phyloP scores from a whole-genome alignment of 1,140 invertebrate genomes.

The Pseudomyrmex cubaensis region DNA sequence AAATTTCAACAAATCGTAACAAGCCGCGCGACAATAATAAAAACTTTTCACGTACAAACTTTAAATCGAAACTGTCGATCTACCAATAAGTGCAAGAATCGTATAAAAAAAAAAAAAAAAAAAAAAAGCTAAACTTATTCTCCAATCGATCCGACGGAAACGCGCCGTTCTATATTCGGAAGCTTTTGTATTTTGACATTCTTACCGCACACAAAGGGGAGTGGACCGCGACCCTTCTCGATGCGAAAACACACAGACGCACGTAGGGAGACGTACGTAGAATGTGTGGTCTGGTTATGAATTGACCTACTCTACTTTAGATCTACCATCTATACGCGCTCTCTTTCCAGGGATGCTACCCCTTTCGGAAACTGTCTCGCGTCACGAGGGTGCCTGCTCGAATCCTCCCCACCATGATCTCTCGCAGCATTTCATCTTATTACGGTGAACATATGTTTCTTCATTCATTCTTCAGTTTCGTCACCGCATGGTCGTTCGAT shows the following conservation, averaged over 20 bases:
- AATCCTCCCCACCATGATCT: constrained; percentile 33
- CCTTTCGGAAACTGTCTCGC: constrained; percentile 45
- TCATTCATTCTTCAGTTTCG: background rate
- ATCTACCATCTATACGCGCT: constrained; percentile 43
- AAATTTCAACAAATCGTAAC: too few species aligned
- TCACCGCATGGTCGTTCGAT: background rate
- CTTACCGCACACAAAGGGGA: constrained; percentile 36
- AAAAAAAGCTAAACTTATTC: too few species aligned
- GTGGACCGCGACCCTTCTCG: constrained; percentile 21
- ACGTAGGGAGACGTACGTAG: constrained; percentile 49
- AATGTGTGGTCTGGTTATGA: constrained; percentile 65
- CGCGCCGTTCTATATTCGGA: background rate
- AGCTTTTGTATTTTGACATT: constrained; percentile 45
- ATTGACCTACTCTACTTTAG: constrained; percentile 70
- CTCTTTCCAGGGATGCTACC: constrained; percentile 44
- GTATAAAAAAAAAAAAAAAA: background rate
- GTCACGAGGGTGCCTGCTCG: constrained; percentile 34
- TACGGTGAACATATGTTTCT: background rate
- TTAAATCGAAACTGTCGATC: too few species aligned
- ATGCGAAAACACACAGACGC: constrained; percentile 43
- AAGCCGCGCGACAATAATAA: too few species aligned
- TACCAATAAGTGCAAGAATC: too few species aligned
- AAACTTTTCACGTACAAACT: too few species aligned
- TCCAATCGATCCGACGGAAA: background rate
- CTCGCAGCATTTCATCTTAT: constrained; percentile 35